These are phyloP conservation scores for Drosophila nasuta DNA, from an alignment of 1,140 invertebrate genomes.

Conservation along the genomic window DNA sequence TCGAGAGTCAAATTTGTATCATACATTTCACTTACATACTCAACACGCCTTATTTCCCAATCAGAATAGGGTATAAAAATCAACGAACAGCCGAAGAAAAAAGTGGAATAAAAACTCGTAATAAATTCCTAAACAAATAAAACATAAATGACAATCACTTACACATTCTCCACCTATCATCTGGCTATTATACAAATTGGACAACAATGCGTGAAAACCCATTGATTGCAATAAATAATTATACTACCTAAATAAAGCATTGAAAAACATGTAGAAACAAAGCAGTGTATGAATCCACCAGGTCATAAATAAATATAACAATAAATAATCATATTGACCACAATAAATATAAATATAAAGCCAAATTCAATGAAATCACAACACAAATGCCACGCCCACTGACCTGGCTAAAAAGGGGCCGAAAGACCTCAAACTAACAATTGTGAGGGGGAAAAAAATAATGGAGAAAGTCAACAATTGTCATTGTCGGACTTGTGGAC, in stretches of 20 bases:
- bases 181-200: constrained; percentile 58
- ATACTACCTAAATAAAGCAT: neutral
- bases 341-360: constrained; percentile 65
- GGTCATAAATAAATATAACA: constrained; percentile 70
- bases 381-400: neutral
- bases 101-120: neutral
- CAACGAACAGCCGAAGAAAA: neutral
- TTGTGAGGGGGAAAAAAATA: constrained; percentile 1
- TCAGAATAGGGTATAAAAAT: neutral
- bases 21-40: too few relatives aligned
- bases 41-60: too few relatives aligned
- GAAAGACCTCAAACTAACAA: neutral
- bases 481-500: constrained; percentile 71
- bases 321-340: constrained; percentile 70
- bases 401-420: neutral
- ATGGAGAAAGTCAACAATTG: constrained; percentile 75
- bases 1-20: too few relatives aligned
- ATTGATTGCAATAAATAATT: constrained; percentile 44
- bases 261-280: constrained; percentile 15
- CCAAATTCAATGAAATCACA: constrained; percentile 68
- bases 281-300: constrained; percentile 31
- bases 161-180: constrained; percentile 17
- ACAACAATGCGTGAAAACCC: constrained; percentile 48
- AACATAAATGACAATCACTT: constrained; percentile 49
- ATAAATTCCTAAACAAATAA: constrained; percentile 20